Base-by-base conservation (phyloP, 2,113 vertebrate genomes). In the Peromyscus californicus region DNA sequence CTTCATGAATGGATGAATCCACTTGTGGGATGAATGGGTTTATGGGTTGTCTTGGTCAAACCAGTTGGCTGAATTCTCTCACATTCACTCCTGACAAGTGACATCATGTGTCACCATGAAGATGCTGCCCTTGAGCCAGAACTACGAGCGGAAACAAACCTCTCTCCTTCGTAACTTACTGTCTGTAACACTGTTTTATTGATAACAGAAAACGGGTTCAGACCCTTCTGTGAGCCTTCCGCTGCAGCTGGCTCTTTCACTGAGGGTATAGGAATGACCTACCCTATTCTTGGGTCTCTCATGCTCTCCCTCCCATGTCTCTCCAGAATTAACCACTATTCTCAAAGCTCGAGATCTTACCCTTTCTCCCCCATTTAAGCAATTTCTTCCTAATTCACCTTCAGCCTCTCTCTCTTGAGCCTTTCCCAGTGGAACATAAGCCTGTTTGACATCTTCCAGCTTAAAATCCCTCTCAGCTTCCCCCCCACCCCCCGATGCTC, bases 401-500 rank as follows among this genome's bases (percentile, higher is more conserved):
- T 76, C 33, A 45, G 15, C 76, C 19, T 63, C 33, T 86, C 39
- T 83, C 54, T 78, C 93, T 45, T 39, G 29, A 42, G 72, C 42
- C 13, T 26, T 39, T 89, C 89, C 90, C 36, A 42, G 0, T 54
- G 69, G 45, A n/a, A 78, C 54, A 72, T 3, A 72, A 72, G 39
- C 31, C 85, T 13, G 13, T 61, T 82, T 63, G 84, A n/a, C 6
- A 33, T 54, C 33, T 78, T 59, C 76, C 51, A 42, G 45, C 39
- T 93, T 92, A 83, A 85, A 93, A 84, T 42, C 69, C 59, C 88
- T 91, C 59, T 48, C 54, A 67, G 82, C 39, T 59, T 93, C 45
- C 48, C 87, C 21, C 29, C 96, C 69, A 83, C 45, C 48, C 87
- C 21, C 29, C 96, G 75, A 83, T 36, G 59, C 51, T 45, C 88